These are phyloP conservation scores for Synanthedon formicaeformis DNA, from an alignment of 2,888 invertebrate species.

Conservation along the genomic window DNA sequence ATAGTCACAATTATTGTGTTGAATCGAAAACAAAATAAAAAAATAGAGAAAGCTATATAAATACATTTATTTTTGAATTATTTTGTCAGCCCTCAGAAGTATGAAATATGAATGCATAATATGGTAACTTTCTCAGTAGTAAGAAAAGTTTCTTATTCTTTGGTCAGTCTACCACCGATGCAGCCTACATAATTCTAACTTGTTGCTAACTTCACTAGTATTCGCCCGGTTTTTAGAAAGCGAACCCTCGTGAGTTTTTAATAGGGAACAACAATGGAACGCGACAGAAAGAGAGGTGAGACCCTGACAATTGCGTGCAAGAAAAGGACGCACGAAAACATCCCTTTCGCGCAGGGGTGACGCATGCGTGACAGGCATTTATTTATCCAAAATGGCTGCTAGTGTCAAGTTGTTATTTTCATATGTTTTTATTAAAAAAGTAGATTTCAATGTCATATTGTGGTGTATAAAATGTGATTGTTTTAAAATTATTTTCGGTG, in stretches of 20 bases:
- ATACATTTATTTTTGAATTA: no score
- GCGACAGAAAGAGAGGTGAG: constrained; percentile 17
- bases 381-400: constrained; percentile 59
- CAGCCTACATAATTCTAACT: constrained; percentile 1
- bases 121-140: no score
- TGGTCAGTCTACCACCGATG: no score
- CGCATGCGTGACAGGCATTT: constrained; percentile 51
- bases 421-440: constrained; percentile 11
- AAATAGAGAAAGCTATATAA: no score
- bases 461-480: no score
- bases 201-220: constrained; percentile 36
- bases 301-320: constrained; percentile 1
- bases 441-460: not conserved
- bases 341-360: constrained; percentile 39
- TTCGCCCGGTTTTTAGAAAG: constrained; percentile 32
- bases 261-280: constrained; percentile 44
- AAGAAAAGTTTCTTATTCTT: no score
- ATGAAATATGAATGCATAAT: no score
- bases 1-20: no score
- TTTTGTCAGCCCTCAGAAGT: no score
- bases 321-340: constrained; percentile 27
- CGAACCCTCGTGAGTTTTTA: constrained; percentile 39
- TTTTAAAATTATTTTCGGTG: no score
- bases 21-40: no score
- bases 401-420: constrained; percentile 20